Evolutionary conservation across 1,140 invertebrate genomes (phyloP).

Genomic region (Drosophila dunni): DNA sequence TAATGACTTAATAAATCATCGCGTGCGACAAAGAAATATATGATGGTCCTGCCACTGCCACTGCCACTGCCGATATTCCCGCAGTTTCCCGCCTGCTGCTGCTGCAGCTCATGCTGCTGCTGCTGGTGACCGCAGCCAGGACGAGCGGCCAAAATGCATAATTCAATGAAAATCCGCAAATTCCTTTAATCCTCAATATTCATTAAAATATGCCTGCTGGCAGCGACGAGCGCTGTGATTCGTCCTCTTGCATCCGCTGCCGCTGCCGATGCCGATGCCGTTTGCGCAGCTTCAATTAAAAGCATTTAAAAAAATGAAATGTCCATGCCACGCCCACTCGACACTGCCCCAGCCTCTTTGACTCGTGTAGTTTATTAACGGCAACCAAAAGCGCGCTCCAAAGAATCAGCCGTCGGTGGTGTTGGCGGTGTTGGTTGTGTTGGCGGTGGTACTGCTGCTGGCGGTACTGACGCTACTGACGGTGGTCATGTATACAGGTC

Average conservation of each 20-base stretch:
- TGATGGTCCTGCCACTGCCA: slow-evolving; percentile 44
- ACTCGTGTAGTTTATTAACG: slow-evolving; percentile 73
- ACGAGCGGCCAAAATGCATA: slow-evolving; percentile 75
- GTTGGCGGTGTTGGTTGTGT: slow-evolving; percentile 4
- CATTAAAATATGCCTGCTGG: slow-evolving; percentile 82
- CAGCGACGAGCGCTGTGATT: slow-evolving; percentile 34
- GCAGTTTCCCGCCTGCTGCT: slow-evolving; percentile 11
- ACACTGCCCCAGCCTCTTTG: slow-evolving; percentile 12
- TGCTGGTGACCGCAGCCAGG: slow-evolving; percentile 53
- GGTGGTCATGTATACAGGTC: slow-evolving; percentile 55
- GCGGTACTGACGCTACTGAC: background rate
- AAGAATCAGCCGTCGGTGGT: slow-evolving; percentile 25
- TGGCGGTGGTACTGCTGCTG: background rate
- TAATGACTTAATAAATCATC: slow-evolving; percentile 84
- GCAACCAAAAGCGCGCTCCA: slow-evolving; percentile 48
- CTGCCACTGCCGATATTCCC: slow-evolving; percentile 1
- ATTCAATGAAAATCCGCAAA: slow-evolving; percentile 84
- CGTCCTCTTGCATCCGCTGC: slow-evolving; percentile 22
- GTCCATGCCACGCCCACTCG: slow-evolving; percentile 20
- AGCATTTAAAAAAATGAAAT: slow-evolving; percentile 58
- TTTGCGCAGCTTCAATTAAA: slow-evolving; percentile 70
- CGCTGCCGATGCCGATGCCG: slow-evolving; percentile 15
- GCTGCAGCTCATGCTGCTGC: slow-evolving; percentile 40
- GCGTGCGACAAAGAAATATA: slow-evolving; percentile 82
- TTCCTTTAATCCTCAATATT: slow-evolving; percentile 85